Conservation (phyloP, 1,140 invertebrate genomes). For the Dermatophagoides farinae region DNA sequence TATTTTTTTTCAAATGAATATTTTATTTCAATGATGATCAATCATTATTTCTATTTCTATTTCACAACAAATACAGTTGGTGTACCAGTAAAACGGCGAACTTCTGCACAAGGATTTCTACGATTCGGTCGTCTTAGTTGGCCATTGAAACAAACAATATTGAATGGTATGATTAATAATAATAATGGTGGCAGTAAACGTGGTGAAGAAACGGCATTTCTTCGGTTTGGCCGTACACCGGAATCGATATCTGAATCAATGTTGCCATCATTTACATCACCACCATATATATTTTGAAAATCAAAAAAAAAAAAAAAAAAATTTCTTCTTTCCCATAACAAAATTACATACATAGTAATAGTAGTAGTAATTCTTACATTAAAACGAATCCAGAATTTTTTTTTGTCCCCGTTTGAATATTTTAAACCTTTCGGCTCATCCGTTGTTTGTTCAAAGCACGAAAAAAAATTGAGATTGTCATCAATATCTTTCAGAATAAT, state of each 20-base stretch:
- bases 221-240: conserved; percentile 1
- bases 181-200: no score
- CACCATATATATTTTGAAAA: not conserved
- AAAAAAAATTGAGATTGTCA: no score
- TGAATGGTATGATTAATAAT: no score
- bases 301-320: not conserved
- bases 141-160: not conserved
- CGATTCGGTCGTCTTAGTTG: conserved; percentile 2
- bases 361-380: not conserved
- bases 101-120: conserved; percentile 2
- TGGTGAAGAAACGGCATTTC: not conserved
- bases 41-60: no score
- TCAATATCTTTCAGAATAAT: no score
- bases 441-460: no score
- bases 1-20: no score
- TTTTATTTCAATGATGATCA: no score
- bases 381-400: not conserved
- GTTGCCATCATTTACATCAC: not conserved
- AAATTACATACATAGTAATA: not conserved
- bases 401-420: not conserved
- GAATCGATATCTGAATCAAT: not conserved
- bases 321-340: no score
- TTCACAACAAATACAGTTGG: no score
- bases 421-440: no score
- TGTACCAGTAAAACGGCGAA: no score